Base-by-base conservation (phyloP, 2,797 vertebrate genomes). In the Centroberyx gerrardi region DNA sequence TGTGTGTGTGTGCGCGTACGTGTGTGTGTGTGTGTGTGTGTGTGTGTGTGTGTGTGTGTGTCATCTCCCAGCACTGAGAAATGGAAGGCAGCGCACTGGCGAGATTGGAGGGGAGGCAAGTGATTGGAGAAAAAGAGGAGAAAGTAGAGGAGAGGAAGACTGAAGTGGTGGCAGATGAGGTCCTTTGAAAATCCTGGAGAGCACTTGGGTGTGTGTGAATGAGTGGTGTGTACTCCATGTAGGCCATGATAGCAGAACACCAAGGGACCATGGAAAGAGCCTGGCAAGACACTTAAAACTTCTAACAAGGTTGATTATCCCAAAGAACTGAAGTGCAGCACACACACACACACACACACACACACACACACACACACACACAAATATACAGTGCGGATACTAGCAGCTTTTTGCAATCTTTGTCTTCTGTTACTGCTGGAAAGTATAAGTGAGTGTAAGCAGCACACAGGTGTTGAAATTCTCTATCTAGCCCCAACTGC, bases 41-140 rank as follows among this genome's bases (percentile, higher is more conserved):
- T 40, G 40, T 8, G 72, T 63, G 42, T 4, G n/a, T 27, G 33
- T 36, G 56, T 54, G 68, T 60, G 27, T 38, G 33, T 84, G 55
- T 84, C 78, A 80, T 77, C 73, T 49, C 52, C 22, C 10, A 1
- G 1, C 46, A 3, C 40, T 73, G 59, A 82, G 68, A 83, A 85
- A 83, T 74, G 74, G 73, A 75, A 61, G 31, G 61, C 48, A 76
- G 73, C 51, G 68, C 5, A 29, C 66, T 68, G 72, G 71, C 70
- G 67, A 86, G 86, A 87, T 76, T 85, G 84, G 64, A 64, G 65
- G 13, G 15, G 61, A 82, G 73, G 62, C 76, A 81, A 87, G 86
- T 88, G 86, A 90, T 90, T 92, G 78, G 77, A 70, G 63, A 53
- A 85, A 80, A 76, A 65, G 62, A 60, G 56, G 64, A 84, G 76